Evolutionary conservation across 2,888 invertebrate genomes (phyloP).

Genomic region (Megamerina dolium): DNA sequence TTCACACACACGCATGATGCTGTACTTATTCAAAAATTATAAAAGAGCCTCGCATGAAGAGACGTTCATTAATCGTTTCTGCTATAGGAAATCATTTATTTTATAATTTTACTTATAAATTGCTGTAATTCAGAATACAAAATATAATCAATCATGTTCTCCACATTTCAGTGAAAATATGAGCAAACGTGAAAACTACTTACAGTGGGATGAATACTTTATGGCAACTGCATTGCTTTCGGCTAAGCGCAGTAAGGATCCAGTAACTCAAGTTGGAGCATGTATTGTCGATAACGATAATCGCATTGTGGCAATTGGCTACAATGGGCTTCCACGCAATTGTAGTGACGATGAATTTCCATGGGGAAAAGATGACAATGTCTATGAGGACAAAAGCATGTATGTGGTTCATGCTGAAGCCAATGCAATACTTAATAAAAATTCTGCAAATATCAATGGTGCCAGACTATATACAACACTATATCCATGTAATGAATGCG

Average conservation of each 20-base stretch:
- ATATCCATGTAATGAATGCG: constrained; percentile 97
- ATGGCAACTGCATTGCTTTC: constrained; percentile 90
- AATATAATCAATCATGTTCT: no score
- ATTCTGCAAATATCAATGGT: constrained; percentile 66
- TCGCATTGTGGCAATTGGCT: constrained; percentile 88
- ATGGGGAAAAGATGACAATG: constrained; percentile 63
- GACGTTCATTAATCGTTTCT: no score
- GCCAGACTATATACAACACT: constrained; percentile 83
- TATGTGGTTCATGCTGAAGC: constrained; percentile 98
- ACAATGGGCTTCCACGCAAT: constrained; percentile 93
- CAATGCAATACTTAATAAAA: constrained; percentile 93
- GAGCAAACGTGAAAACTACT: constrained; percentile 58
- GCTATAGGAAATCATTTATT: no score
- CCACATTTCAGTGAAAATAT: background rate
- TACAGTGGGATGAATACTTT: constrained; percentile 91
- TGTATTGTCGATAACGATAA: constrained; percentile 84
- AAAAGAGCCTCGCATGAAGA: no score
- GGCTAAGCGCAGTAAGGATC: constrained; percentile 93
- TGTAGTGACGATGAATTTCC: constrained; percentile 85
- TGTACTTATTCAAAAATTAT: no score
- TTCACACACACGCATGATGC: no score
- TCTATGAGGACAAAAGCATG: constrained; percentile 65
- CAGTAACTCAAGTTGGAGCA: constrained; percentile 87
- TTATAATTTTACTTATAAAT: no score
- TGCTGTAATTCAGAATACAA: no score